Evolutionary conservation across 53 echinoderm and acorn worm genomes (phyloP).

Genomic region (Patiria pectinifera): DNA sequence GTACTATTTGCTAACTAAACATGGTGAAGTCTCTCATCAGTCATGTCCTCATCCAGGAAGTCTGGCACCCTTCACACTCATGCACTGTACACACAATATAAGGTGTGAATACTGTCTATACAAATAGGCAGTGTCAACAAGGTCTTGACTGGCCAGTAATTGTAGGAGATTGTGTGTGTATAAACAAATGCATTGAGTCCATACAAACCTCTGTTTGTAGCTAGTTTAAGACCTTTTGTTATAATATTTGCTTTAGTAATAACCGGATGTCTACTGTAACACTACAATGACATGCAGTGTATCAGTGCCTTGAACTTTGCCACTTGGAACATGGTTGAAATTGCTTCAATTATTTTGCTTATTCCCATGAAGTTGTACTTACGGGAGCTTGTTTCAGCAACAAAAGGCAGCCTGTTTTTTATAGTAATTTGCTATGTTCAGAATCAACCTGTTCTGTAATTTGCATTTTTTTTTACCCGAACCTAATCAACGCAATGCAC

Average conservation of each 20-base stretch:
- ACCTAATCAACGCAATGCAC: background rate
- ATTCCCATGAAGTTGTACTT: background rate
- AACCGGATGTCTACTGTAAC: background rate
- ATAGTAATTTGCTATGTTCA: background rate
- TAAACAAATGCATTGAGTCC: background rate
- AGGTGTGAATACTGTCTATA: constrained; percentile 29
- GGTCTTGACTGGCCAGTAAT: background rate
- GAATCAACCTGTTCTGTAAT: background rate
- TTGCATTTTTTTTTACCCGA: background rate
- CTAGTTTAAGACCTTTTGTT: background rate
- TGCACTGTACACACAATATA: constrained; percentile 15
- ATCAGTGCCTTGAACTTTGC: background rate
- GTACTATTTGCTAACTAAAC: background rate
- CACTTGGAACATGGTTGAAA: too few relatives aligned
- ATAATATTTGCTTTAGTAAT: background rate
- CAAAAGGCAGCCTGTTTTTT: background rate
- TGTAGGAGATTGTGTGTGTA: background rate
- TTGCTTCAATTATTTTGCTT: too few relatives aligned
- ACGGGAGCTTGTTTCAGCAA: background rate
- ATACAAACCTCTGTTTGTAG: background rate
- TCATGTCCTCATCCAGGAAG: background rate
- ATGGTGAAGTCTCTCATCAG: too few relatives aligned
- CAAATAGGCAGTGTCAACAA: background rate
- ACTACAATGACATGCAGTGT: background rate
- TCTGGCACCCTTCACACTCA: background rate